Evolutionary conservation across 2,797 vertebrate genomes (phyloP).

Genomic region (Artibeus lituratus): DNA sequence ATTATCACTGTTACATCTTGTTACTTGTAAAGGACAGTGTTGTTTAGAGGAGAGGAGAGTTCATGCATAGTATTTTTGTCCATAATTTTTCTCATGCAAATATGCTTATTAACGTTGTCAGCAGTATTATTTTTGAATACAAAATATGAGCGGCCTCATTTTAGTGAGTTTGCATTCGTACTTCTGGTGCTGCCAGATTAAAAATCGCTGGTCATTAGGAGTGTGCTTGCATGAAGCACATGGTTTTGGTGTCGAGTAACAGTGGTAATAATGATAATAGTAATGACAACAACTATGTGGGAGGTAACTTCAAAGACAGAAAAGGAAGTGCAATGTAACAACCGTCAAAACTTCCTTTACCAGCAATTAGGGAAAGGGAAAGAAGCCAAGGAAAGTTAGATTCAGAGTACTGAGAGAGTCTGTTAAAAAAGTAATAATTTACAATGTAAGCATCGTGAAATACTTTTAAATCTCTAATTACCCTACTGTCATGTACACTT

Average conservation of each 20-base stretch:
- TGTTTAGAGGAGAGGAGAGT: neutral
- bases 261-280: slow-evolving; percentile 7
- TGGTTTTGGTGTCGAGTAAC: slow-evolving; percentile 38
- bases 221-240: neutral
- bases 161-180: neutral
- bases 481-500: neutral
- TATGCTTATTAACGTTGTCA: neutral
- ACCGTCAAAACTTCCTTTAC: neutral
- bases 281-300: neutral
- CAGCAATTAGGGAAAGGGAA: neutral
- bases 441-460: neutral
- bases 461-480: neutral
- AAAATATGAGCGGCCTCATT: neutral
- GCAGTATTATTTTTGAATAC: slow-evolving; percentile 38
- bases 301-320: neutral
- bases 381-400: neutral
- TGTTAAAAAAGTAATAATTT: neutral
- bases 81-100: neutral
- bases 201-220: slow-evolving; percentile 10
- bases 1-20: neutral
- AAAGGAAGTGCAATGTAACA: neutral
- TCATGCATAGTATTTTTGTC: neutral
- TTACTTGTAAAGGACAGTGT: neutral
- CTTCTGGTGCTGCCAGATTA: neutral
- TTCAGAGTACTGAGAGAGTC: neutral